These are phyloP conservation scores for Potamarius usumacintae DNA, from an alignment of 2,113 vertebrate genomes.

Conservation along the genomic window DNA sequence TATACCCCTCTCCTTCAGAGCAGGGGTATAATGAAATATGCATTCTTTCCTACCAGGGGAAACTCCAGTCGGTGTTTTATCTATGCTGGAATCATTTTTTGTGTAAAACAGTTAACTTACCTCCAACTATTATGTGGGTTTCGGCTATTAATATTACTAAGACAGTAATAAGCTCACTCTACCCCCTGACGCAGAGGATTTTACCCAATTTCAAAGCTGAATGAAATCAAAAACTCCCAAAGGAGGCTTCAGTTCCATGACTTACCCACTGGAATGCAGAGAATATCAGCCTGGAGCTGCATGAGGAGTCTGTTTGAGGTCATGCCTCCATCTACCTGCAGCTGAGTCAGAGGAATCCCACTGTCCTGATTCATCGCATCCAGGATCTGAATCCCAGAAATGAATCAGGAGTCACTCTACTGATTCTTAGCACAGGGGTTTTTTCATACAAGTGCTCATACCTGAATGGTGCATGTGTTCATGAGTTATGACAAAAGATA, in stretches of 20 bases:
- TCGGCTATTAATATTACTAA: neutral
- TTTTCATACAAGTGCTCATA: neutral
- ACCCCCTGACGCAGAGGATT: neutral
- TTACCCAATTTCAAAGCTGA: neutral
- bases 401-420: neutral
- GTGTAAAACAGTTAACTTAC: neutral
- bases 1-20: too few species aligned
- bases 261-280: constrained; percentile 92
- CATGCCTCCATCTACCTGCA: constrained; percentile 95
- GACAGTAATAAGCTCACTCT: neutral
- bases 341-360: constrained; percentile 83
- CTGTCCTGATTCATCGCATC: constrained; percentile 96
- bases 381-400: constrained; percentile 78
- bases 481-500: neutral
- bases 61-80: constrained; percentile 28
- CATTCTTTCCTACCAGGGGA: neutral
- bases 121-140: neutral
- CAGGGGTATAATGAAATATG: neutral
- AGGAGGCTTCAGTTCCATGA: neutral
- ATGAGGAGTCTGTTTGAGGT: constrained; percentile 90
- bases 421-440: neutral
- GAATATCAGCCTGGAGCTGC: constrained; percentile 96
- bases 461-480: neutral
- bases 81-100: neutral
- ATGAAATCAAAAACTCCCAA: neutral